These are phyloP conservation scores for Cynodonichthys magdalenae DNA, from an alignment of 2,797 vertebrate genomes.

Conservation along the genomic window DNA sequence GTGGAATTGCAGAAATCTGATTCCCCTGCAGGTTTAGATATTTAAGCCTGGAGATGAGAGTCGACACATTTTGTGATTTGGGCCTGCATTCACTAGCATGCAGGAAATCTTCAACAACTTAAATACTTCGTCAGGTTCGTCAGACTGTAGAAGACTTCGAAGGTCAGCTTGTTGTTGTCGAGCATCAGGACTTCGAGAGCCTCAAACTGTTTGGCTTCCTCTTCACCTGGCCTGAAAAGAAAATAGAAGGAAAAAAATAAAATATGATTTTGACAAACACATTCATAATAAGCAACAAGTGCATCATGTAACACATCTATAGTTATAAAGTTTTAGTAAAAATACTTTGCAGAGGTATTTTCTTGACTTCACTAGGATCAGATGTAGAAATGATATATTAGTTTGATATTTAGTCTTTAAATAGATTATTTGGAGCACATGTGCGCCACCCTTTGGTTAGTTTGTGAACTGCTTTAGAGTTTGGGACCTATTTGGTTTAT, in stretches of 20 bases:
- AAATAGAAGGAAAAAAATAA: not conserved
- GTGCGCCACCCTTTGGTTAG: constrained; percentile 59
- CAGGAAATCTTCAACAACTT: not conserved
- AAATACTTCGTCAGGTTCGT: constrained; percentile 81
- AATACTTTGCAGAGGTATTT: not conserved
- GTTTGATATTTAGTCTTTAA: too few species aligned
- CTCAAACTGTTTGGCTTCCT: constrained; percentile 64
- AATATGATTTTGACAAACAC: not conserved
- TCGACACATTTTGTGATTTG: not conserved
- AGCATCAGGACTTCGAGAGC: constrained; percentile 86
- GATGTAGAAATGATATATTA: not conserved
- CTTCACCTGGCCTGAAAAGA: constrained; percentile 30
- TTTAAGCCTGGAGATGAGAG: constrained; percentile 77
- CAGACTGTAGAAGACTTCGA: constrained; percentile 82
- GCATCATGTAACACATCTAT: not conserved
- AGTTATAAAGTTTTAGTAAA: too few species aligned
- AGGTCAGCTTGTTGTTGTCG: constrained; percentile 86
- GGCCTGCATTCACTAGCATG: not conserved
- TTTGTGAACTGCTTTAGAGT: constrained; percentile 11
- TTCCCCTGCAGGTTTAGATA: constrained; percentile 87
- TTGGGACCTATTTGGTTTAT: not conserved
- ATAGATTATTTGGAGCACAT: constrained; percentile 27
- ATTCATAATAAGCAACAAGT: not conserved
- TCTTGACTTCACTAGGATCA: too few species aligned
- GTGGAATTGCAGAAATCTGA: constrained; percentile 83